Base-by-base conservation (phyloP, 2,113 vertebrate genomes). In the Electrona antarctica region DNA sequence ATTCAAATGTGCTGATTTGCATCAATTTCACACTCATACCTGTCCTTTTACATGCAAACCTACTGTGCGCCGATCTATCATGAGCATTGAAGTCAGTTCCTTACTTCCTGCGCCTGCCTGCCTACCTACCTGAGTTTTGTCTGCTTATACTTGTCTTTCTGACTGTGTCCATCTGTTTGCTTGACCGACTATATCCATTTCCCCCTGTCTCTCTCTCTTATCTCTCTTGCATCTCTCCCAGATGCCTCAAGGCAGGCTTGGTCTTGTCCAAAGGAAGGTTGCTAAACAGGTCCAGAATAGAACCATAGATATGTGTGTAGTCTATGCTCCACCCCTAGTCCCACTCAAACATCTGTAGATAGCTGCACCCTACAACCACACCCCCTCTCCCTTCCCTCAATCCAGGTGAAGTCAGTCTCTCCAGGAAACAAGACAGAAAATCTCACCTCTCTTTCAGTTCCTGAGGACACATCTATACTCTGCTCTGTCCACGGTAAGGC, bases 401-500 rank as follows among this genome's bases (percentile, higher is more conserved):
- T 66, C 55, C 67, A 82, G 76, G 79, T 85, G 66, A 73, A 8
- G 58, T 2, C 0, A 48, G 46, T 52, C 33, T 41, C 5, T 41
- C 33, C 33, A 41, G 33, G 33, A 41, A 41, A 41, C 33, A 6
- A 41, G 33, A 41, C 33, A 41, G 33, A 41, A 41, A 41, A 41
- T 41, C 1, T 41, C 60, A 56, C 64, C 14, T 11, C 3, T 45
- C 4, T 60, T 45, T 60, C 7, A 11, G 7, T 15, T 45, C 45
- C 7, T 28, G 10, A 8, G 52, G 28, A 60, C 14, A 57, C 29
- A 54, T 63, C 14, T 75, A 15, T 60, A 1, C 28, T 28, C n/a
- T 47, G 46, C 47, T 58, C 7, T 8, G 21, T 46, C 55, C 11
- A 51, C 76, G 84, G 88, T 88, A 85, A 84, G 82, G 8, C 7